Percentiles rank a stretch among this genome's conserved stretches.
These are phyloP conservation scores for Cryptus viduatorius DNA, from an alignment of 2,888 invertebrate genomes.

Conservation along the genomic window DNA sequence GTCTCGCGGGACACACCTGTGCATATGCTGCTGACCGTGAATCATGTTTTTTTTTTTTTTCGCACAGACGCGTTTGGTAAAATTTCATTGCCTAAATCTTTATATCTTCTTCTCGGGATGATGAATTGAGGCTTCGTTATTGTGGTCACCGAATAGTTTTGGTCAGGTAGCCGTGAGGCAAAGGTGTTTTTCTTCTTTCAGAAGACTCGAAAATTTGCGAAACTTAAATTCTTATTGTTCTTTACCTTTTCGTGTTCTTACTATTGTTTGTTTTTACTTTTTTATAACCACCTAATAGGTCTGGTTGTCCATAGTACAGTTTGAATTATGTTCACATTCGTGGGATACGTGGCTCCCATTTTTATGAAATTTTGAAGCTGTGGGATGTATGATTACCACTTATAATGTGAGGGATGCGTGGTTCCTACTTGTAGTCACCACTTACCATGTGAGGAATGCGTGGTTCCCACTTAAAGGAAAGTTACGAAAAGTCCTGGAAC, in stretches of 20 bases:
- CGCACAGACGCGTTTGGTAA: conserved; percentile 1
- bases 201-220: background rate
- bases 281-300: background rate
- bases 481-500: no score
- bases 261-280: no score
- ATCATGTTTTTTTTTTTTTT: conserved; percentile 21
- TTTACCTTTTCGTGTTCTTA: no score
- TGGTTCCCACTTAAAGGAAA: no score
- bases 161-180: conserved; percentile 12
- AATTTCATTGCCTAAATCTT: conserved; percentile 55
- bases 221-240: background rate
- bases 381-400: no score
- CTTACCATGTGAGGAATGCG: no score
- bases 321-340: no score
- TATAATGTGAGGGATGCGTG: no score
- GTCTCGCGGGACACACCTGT: conserved; percentile 27
- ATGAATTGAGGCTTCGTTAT: conserved; percentile 52
- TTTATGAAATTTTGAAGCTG: no score
- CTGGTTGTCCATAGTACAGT: no score
- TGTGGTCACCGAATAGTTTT: conserved; percentile 52
- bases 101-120: conserved; percentile 45
- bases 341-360: no score
- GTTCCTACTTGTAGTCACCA: no score
- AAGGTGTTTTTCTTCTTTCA: background rate
- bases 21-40: conserved; percentile 22